A percentile compares a stretch with the other conserved stretches of the same genome.
These are phyloP conservation scores for mouse (Mus musculus) DNA, from an alignment of 2,113 vertebrate genomes.

Conservation along the genomic window DNA sequence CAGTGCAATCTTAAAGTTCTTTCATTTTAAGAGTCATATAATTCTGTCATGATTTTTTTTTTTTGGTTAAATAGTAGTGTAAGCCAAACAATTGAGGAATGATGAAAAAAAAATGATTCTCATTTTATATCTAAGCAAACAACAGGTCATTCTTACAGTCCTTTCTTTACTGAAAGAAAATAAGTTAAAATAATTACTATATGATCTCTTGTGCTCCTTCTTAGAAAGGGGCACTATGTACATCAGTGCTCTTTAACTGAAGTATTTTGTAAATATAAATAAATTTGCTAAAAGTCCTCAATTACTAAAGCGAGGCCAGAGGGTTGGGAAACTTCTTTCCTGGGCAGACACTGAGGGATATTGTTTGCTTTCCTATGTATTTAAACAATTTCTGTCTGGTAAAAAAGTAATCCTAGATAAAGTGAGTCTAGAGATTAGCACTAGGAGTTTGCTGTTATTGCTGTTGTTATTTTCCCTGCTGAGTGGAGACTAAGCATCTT, in stretches of 20 bases:
- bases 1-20: background rate
- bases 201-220: background rate
- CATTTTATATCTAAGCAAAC: background rate
- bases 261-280: conserved; percentile 33
- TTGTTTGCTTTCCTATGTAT: conserved; percentile 20
- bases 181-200: background rate
- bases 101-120: background rate
- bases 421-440: conserved; percentile 64
- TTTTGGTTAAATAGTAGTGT: background rate
- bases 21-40: background rate
- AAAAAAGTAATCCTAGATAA: conserved; percentile 73
- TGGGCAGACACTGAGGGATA: background rate
- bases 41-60: background rate
- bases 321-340: background rate
- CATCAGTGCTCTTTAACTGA: background rate
- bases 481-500: conserved; percentile 63
- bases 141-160: background rate
- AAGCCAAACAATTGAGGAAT: background rate
- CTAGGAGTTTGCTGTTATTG: conserved; percentile 47
- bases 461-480: conserved; percentile 66
- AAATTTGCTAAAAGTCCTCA: background rate
- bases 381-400: conserved; percentile 58
- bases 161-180: background rate
- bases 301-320: background rate
- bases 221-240: background rate